Evolutionary conservation across 2,888 invertebrate genomes (phyloP).

Genomic region (Ommatoiulus sabulosus): DNA sequence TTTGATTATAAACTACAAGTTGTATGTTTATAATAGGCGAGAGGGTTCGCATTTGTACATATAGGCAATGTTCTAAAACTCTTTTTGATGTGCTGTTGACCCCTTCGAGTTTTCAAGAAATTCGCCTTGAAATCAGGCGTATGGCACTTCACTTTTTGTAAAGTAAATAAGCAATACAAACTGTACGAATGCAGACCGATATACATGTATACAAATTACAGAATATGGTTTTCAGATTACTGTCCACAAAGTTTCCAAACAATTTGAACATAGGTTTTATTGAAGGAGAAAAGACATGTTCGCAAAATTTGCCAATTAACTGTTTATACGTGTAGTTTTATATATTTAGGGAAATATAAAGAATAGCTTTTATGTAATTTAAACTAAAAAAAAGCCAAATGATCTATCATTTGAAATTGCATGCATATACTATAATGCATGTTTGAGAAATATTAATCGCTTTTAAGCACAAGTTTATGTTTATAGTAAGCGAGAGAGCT

Average conservation of each 20-base stretch:
- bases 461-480: neutral
- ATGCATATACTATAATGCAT: too few species aligned
- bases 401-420: too few species aligned
- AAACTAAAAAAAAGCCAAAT: too few species aligned
- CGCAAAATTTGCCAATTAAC: neutral
- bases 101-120: neutral
- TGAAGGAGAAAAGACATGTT: too few species aligned
- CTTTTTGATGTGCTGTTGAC: neutral
- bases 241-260: too few species aligned
- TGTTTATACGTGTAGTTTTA: too few species aligned
- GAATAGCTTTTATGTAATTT: too few species aligned
- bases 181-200: neutral
- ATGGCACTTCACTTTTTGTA: neutral
- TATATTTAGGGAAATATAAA: too few species aligned
- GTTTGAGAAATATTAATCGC: too few species aligned
- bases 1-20: neutral
- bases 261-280: too few species aligned
- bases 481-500: neutral
- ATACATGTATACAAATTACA: neutral
- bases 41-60: neutral
- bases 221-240: too few species aligned
- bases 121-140: neutral
- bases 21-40: neutral
- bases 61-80: neutral
- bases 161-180: too few species aligned